Evolutionary conservation across 2,888 invertebrate genomes (phyloP).

Genomic region (Andrena hattorfiana): DNA sequence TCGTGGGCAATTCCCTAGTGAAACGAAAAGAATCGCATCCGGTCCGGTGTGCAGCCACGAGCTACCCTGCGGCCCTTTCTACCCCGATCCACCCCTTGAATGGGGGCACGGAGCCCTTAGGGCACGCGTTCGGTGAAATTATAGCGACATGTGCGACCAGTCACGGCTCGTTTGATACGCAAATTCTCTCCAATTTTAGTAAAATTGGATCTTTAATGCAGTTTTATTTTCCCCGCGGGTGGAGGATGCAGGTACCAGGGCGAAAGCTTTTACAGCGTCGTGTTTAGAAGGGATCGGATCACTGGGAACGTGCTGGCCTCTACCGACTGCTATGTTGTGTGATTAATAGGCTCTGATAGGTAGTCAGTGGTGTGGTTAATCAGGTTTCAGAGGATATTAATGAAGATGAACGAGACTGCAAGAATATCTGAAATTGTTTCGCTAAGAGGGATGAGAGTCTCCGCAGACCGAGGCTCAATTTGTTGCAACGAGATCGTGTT

Average conservation of each 20-base stretch:
- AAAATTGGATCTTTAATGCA: constrained; percentile 64
- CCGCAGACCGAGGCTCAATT: neutral
- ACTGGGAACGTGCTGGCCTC: neutral
- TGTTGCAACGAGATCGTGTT: neutral
- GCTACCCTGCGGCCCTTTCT: constrained; percentile 52
- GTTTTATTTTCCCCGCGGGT: constrained; percentile 31
- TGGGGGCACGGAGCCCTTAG: constrained; percentile 35
- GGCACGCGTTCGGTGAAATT: constrained; percentile 67
- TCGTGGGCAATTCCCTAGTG: constrained; percentile 49
- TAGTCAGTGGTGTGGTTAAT: too few relatives aligned
- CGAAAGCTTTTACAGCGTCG: constrained; percentile 5
- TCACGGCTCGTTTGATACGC: constrained; percentile 70
- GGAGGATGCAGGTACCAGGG: neutral
- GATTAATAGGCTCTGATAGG: too few relatives aligned
- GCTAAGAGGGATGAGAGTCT: neutral
- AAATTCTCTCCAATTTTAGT: constrained; percentile 56
- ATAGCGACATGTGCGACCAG: constrained; percentile 70
- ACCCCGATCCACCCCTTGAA: constrained; percentile 43
- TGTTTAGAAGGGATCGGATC: neutral
- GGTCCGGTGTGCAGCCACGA: constrained; percentile 46
- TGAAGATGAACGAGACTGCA: too few relatives aligned
- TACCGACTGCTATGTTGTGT: neutral
- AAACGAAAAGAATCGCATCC: constrained; percentile 62
- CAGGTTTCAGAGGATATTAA: too few relatives aligned
- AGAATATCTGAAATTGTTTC: neutral